Percentiles rank a stretch among this genome's conserved stretches.
phyloP scores from a whole-genome alignment of 2,888 invertebrate genomes.

The Ophion obscuratus region DNA sequence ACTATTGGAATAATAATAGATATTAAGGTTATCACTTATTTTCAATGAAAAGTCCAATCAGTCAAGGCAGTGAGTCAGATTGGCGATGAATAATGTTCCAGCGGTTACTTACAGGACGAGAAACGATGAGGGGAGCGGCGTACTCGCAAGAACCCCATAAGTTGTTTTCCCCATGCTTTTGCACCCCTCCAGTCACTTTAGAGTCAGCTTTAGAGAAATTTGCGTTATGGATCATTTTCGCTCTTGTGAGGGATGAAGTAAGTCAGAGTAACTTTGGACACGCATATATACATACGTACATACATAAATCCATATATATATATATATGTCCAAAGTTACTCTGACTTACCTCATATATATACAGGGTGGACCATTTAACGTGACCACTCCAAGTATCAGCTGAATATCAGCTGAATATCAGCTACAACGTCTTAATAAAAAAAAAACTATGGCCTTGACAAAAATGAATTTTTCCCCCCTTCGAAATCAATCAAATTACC shows the following conservation, averaged over 20 bases:
- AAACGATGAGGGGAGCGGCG: neutral
- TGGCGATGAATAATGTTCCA: slow-evolving; percentile 57
- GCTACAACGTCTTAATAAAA: too few relatives aligned
- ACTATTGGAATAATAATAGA: too few relatives aligned
- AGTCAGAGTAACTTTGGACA: slow-evolving; percentile 4
- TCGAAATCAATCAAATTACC: too few relatives aligned
- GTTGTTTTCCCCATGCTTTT: slow-evolving; percentile 19
- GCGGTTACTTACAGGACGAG: slow-evolving; percentile 26
- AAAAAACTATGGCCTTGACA: too few relatives aligned
- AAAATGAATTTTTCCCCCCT: too few relatives aligned
- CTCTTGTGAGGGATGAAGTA: slow-evolving; percentile 26
- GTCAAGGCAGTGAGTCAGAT: slow-evolving; percentile 53
- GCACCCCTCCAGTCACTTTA: neutral
- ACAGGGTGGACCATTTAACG: too few relatives aligned
- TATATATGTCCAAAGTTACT: too few relatives aligned
- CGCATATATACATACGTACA: neutral
- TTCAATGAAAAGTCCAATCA: slow-evolving; percentile 51
- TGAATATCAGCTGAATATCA: too few relatives aligned
- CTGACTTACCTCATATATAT: too few relatives aligned
- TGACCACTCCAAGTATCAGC: too few relatives aligned
- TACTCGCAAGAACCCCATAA: slow-evolving; percentile 1
- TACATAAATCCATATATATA: too few relatives aligned
- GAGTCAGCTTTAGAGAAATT: slow-evolving; percentile 55
- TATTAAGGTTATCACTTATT: slow-evolving; percentile 17
- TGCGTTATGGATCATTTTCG: slow-evolving; percentile 63